phyloP scores from a whole-genome alignment of 2,888 invertebrate genomes.

The Meiosimyza decipiens region DNA sequence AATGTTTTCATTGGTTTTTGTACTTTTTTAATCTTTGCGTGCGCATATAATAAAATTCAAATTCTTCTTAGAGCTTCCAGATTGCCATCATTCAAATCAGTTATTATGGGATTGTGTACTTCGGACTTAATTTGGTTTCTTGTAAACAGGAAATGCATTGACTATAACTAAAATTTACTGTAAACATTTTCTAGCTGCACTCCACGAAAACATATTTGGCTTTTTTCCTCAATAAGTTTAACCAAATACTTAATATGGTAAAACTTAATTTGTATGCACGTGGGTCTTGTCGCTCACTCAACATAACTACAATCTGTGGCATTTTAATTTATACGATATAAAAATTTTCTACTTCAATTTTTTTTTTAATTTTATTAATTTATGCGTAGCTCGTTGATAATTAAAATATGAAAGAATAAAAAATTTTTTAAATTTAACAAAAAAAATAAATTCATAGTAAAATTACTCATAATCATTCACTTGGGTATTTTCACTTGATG shows the following conservation, averaged over 20 bases:
- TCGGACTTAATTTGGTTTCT: no score
- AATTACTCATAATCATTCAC: neutral
- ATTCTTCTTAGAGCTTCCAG: no score
- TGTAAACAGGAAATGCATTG: no score
- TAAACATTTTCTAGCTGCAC: neutral
- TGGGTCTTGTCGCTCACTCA: neutral
- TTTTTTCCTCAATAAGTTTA: neutral
- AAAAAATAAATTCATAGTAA: neutral
- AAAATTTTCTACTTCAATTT: neutral
- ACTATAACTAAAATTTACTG: no score
- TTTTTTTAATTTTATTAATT: slow-evolving; percentile 5
- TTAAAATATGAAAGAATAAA: slow-evolving; percentile 21
- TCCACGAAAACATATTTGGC: neutral
- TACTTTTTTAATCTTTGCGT: no score
- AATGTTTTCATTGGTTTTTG: no score
- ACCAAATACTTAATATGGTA: neutral
- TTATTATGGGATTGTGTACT: no score
- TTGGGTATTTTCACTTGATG: neutral
- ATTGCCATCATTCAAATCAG: no score
- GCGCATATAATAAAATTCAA: no score
- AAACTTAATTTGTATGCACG: slow-evolving; percentile 5
- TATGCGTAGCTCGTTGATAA: slow-evolving; percentile 17
- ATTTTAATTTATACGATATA: slow-evolving; percentile 10
- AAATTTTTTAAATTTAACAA: neutral
- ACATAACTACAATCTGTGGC: slow-evolving; percentile 9